Evolutionary conservation across 2,797 vertebrate genomes (phyloP), one percentile per base, ranked within the genome.

Genomic region (Lycodopsis pacificus): DNA sequence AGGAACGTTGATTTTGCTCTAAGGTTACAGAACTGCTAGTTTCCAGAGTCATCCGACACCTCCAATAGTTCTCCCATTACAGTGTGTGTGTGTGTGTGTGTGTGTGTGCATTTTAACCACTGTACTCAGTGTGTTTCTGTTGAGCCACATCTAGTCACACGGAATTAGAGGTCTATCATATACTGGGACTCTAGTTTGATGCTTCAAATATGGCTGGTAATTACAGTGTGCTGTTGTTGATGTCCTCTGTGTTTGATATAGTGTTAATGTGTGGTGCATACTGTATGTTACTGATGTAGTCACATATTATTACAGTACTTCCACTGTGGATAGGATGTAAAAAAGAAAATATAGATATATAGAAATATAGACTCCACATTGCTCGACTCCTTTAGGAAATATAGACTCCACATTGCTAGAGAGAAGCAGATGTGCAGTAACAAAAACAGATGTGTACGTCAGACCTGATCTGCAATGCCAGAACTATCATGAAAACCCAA

Each of bases 1-100:
- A 20, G 15, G 59, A 59, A 54, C n/a, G 27, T 48, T 12, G 57
- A 48, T 73, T 77, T 71, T 46, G 38, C 42, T 81, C 66, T 74
- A 30, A 58, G 70, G 76, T 76, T 70, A 77, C 73, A 77, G 69
- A 63, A 34, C 46, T 5, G 51, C 44, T 48, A 34, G 36, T 71
- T 65, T 65, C 64, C 51, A 46, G 46, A 79, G 56, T 67, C 51
- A 56, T 68, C 58, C 46, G 17, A 57, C 30, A 56, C 38, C 58
- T 49, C 71, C 44, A 27, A 34, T 38, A 22, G 30, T 22, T 80
- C 66, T 77, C 68, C 61, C 11, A n/a, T 85, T 68, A 73, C 74
- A 30, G 30, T 48, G 40, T 77, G 67, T 71, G 64, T 58, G 68
- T 49, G 59, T 82, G 40, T 76, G 61, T 40, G 59, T 63, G 61